Conservation (phyloP, 2,797 vertebrate species). For the Thalassophryne amazonica region DNA sequence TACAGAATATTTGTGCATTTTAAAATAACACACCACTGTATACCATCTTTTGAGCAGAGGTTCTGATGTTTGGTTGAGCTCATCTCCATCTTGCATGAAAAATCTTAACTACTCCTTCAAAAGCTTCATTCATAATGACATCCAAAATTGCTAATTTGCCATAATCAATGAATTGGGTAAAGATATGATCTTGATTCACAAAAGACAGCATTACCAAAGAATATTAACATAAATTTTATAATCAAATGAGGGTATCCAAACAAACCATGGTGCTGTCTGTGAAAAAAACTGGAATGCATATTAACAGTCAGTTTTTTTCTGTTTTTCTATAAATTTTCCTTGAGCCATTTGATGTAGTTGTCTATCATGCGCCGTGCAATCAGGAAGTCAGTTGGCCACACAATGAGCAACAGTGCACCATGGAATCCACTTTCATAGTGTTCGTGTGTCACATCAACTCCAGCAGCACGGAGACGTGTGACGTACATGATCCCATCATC, state of each 20-base stretch:
- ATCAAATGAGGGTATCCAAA: background rate
- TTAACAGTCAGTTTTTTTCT: background rate
- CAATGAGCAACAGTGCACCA: conserved; percentile 70
- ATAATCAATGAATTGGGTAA: conserved; percentile 1
- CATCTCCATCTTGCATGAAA: background rate
- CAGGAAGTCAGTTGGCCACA: conserved; percentile 70
- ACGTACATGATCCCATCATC: conserved; percentile 90
- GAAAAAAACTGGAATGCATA: conserved; percentile 44
- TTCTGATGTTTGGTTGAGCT: background rate
- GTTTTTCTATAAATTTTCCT: conserved; percentile 83
- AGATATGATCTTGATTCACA: conserved; percentile 14
- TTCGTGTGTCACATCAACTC: conserved; percentile 79
- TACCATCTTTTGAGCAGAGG: no score
- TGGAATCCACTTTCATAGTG: conserved; percentile 82
- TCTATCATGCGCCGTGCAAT: conserved; percentile 71
- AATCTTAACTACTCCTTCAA: background rate
- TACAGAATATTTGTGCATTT: no score
- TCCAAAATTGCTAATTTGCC: background rate
- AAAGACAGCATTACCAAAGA: conserved; percentile 2
- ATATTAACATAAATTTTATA: conserved; percentile 10
- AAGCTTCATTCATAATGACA: background rate
- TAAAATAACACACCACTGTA: no score
- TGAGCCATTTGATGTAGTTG: conserved; percentile 80
- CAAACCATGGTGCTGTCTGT: conserved; percentile 9
- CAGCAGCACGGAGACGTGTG: conserved; percentile 75